A percentile compares a stretch with the other conserved stretches of the same genome.
Conservation (phyloP, 2,113 vertebrate genomes). For the Sterna hirundo region DNA sequence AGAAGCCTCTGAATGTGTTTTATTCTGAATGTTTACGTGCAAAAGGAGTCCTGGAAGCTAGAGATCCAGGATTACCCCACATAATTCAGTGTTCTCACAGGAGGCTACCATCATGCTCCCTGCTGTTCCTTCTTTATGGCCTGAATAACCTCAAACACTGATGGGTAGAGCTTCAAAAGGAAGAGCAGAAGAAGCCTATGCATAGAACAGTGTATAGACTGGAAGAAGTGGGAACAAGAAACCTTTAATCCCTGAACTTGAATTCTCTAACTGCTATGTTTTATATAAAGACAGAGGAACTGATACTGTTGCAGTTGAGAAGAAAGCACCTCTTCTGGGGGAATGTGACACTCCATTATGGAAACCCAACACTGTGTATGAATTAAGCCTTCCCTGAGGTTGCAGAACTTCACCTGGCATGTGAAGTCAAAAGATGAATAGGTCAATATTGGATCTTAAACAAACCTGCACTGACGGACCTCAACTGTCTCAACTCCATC, state of each 20-base stretch:
- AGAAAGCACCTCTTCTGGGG: neutral
- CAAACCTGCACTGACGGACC: neutral
- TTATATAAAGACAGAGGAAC: neutral
- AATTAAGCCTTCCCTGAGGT: neutral
- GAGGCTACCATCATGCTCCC: neutral
- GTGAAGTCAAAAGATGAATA: neutral
- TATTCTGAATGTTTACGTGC: constrained; percentile 15
- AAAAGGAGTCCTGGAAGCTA: neutral
- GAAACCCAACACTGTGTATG: neutral
- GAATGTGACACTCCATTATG: neutral
- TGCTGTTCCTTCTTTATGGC: neutral
- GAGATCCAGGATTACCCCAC: neutral
- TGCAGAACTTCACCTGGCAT: neutral
- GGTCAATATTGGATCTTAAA: neutral
- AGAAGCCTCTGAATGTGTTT: constrained; percentile 12
- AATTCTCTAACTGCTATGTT: neutral
- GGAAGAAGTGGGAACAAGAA: neutral
- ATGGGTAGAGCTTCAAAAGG: neutral
- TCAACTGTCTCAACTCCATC: neutral
- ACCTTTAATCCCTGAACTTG: neutral
- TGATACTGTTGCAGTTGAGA: neutral
- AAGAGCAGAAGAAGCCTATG: neutral
- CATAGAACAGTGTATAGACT: neutral
- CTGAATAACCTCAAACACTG: neutral
- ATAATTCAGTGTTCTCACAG: neutral